These are phyloP conservation scores for Sebastes nivosus DNA, from an alignment of 2,797 vertebrate genomes.

Conservation along the genomic window DNA sequence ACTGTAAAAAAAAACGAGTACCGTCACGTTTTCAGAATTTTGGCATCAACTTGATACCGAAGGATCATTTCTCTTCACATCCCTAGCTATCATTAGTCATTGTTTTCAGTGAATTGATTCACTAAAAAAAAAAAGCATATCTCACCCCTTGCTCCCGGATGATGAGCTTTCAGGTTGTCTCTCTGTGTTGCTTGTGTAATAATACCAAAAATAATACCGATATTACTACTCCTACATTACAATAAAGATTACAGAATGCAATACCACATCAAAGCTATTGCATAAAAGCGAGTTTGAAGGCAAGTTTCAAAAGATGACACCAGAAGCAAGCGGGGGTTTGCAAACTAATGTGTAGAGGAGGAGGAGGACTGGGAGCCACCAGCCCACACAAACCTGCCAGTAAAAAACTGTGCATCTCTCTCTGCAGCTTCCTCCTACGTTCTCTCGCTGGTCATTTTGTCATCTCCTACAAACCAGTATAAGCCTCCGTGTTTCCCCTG, in stretches of 20 bases:
- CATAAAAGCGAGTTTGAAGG: constrained; percentile 48
- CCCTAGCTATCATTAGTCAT: not conserved
- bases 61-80: too few relatives aligned
- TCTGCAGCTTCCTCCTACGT: constrained; percentile 70
- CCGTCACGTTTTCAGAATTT: too few relatives aligned
- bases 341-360: constrained; percentile 65
- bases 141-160: not conserved
- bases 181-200: not conserved
- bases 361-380: constrained; percentile 74
- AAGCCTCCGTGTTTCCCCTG: constrained; percentile 48
- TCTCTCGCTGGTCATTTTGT: constrained; percentile 72
- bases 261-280: constrained; percentile 49
- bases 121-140: not conserved
- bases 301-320: constrained; percentile 61
- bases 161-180: not conserved
- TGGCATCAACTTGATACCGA: too few relatives aligned
- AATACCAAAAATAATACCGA: constrained; percentile 2
- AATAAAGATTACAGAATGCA: constrained; percentile 25
- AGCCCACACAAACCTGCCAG: constrained; percentile 74
- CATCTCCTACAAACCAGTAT: constrained; percentile 49
- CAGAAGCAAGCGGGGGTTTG: constrained; percentile 70
- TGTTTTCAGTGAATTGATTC: not conserved
- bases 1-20: too few relatives aligned
- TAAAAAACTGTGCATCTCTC: constrained; percentile 57
- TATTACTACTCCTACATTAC: constrained; percentile 15